Percentiles rank a stretch among this genome's conserved stretches.
Conservation (phyloP, 2,113 vertebrate genomes). For the Propithecus coquereli region DNA sequence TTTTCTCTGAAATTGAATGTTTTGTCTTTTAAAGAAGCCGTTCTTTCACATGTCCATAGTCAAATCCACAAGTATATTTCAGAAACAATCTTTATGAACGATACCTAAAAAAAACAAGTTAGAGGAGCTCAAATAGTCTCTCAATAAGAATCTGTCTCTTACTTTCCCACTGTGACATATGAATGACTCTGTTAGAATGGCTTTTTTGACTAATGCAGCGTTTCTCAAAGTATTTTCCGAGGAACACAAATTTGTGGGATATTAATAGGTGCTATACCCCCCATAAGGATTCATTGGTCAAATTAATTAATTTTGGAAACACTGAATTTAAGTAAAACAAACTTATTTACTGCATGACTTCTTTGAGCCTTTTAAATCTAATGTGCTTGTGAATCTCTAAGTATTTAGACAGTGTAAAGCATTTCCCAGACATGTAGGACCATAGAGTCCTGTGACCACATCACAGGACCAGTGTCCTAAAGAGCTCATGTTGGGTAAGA, state of each 20-base stretch:
- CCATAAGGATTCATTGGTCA: not conserved
- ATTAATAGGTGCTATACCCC: not conserved
- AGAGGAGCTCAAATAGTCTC: not conserved
- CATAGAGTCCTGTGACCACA: not conserved
- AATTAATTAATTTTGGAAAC: slow-evolving; percentile 15
- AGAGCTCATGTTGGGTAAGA: not conserved
- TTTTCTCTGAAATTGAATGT: not conserved
- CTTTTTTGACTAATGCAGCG: not conserved
- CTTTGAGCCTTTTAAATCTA: not conserved
- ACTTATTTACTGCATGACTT: not conserved
- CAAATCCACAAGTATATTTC: not conserved
- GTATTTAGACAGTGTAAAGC: not conserved
- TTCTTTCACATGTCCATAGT: not conserved
- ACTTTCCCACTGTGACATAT: not conserved
- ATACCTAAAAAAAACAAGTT: not conserved
- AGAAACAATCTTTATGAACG: not conserved
- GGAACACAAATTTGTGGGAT: not conserved
- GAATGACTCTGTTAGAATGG: not conserved
- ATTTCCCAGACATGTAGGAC: not conserved
- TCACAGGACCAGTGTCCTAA: not conserved
- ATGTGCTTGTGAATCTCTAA: not conserved
- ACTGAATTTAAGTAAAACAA: not conserved
- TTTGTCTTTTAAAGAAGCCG: not conserved
- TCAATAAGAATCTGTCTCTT: not conserved
- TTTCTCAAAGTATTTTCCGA: slow-evolving; percentile 13